Evolutionary conservation across 2,797 vertebrate species (phyloP), one percentile per base, ranked within the genome.

Genomic region (Pseudocheirus occidentalis): DNA sequence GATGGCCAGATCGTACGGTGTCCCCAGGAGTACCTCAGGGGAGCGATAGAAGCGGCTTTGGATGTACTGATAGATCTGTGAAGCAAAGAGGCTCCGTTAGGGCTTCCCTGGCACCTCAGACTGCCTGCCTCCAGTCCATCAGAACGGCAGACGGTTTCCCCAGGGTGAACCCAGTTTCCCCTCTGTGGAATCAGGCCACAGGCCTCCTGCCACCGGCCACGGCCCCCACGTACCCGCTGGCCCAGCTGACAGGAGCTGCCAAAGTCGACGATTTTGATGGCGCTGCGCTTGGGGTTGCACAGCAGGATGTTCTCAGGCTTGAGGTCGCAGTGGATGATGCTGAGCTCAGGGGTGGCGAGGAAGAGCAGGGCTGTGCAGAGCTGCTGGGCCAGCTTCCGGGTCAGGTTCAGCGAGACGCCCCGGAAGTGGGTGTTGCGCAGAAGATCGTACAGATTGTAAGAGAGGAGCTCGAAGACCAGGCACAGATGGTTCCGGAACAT

Each of bases 401-500:
- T 99, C 98, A 99, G 99, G 98, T 99, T 99, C 97, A 99, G 99
- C 0, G 99, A 99, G 90, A 99, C 99, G 4, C 99, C 99, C 14
- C 99, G 99, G 98, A 99, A 99, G 97, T 99, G 99, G 96, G 99
- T 99, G 98, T 99, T 99, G 97, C 99, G 99, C 97, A 99, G 98
- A 98, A 99, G 99, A 98, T 99, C 99, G 0, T 99, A 99, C 97
- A 99, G 98, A 98, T 99, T 99, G 99, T 99, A 99, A 98, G 99
- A 99, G 97, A 99, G 98, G 97, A 99, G 98, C 99, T 99, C 99
- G 96, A 99, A 99, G 98, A 99, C 99, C 99, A 99, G 99, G 99
- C 99, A 99, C 97, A 99, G 99, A 98, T 99, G 99, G 98, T 99
- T 99, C 98, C 99, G 99, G 99, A 99, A 99, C 99, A 99, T 99